phyloP scores from a whole-genome alignment of 2,113 vertebrate species.

The Rostratula benghalensis region DNA sequence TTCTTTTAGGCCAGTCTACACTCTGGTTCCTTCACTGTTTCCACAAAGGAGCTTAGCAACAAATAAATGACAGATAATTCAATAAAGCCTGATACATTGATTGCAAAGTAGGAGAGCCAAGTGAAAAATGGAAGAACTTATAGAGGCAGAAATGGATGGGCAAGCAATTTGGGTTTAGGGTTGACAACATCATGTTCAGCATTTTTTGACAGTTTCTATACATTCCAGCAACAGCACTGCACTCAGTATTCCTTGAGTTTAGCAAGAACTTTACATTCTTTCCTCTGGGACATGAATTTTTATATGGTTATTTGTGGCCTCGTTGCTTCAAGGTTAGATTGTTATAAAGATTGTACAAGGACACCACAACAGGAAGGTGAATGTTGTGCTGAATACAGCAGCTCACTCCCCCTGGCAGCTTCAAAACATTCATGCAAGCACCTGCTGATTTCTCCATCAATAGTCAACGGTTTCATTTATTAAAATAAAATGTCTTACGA shows the following conservation, averaged over 20 bases:
- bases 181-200: not conserved
- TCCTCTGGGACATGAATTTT: not conserved
- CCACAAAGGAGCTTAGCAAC: not conserved
- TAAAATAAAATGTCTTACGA: not conserved
- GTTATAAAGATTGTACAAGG: not conserved
- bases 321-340: not conserved
- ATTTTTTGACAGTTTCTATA: not conserved
- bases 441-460: not conserved
- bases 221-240: not conserved
- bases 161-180: not conserved
- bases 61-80: not conserved
- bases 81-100: not conserved
- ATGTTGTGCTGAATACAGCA: not conserved
- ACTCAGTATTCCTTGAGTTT: not conserved
- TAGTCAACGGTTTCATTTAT: not conserved
- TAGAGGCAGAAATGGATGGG: not conserved
- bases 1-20: not conserved
- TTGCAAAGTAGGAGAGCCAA: not conserved
- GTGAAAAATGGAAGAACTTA: constrained; percentile 11
- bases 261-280: not conserved
- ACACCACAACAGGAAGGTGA: not conserved
- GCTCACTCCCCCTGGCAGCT: not conserved
- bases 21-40: not conserved
- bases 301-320: not conserved
- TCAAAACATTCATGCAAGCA: not conserved